These are phyloP conservation scores for Corticium candelabrum DNA, from an alignment of 37 sponge, comb jelly and placozoan species.

Conservation along the genomic window DNA sequence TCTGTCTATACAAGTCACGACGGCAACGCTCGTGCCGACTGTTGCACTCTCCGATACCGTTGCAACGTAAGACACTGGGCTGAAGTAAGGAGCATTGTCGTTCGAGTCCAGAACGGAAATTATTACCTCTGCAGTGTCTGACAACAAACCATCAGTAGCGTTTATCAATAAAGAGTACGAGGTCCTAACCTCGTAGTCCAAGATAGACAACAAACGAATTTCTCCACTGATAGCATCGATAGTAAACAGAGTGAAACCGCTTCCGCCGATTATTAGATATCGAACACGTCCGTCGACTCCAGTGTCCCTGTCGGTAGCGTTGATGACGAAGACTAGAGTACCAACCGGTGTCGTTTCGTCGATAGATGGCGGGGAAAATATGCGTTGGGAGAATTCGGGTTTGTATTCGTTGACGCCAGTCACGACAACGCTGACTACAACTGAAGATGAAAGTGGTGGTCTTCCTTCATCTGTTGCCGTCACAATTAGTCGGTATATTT, in stretches of 20 bases:
- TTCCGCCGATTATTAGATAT: background rate
- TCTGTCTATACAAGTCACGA: constrained; percentile 1
- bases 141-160: background rate
- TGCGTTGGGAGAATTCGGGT: constrained; percentile 18
- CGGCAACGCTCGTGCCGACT: background rate
- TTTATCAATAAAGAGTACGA: background rate
- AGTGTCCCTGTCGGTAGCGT: background rate
- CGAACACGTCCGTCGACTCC: background rate
- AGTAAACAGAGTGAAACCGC: background rate
- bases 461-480: background rate
- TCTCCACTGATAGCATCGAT: background rate
- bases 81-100: constrained; percentile 1
- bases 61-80: background rate
- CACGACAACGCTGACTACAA: constrained; percentile 15
- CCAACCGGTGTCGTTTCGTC: background rate
- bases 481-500: background rate
- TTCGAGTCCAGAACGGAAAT: background rate
- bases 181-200: background rate
- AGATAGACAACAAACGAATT: background rate
- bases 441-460: background rate
- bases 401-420: constrained; percentile 30
- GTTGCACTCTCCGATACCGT: background rate
- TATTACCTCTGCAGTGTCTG: background rate
- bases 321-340: background rate
- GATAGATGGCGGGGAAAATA: background rate